These are phyloP conservation scores for Protophormia terraenovae DNA, from an alignment of 2,888 invertebrate species.

Conservation along the genomic window DNA sequence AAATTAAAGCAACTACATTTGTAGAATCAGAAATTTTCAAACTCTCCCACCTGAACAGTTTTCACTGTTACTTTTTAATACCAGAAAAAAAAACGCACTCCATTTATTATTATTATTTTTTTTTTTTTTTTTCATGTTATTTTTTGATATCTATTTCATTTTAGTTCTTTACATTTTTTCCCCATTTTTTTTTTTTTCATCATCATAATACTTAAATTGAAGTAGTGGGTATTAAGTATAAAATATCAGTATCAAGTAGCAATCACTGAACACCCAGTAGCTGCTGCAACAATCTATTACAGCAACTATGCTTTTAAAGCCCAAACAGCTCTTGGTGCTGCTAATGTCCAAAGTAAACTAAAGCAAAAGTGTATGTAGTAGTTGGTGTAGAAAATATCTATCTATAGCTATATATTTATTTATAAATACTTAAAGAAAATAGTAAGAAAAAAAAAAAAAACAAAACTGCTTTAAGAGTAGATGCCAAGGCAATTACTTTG, in stretches of 20 bases:
- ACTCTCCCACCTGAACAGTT: not conserved
- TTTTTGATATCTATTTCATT: conserved; percentile 58
- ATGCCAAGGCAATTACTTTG: conserved; percentile 80
- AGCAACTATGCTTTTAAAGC: conserved; percentile 17
- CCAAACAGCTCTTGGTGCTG: conserved; percentile 37
- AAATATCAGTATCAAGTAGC: conserved; percentile 63
- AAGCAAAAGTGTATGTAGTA: conserved; percentile 54
- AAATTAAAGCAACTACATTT: too few relatives aligned
- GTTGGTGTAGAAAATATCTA: conserved; percentile 58
- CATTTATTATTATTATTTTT: too few relatives aligned
- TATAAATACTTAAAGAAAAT: conserved; percentile 3
- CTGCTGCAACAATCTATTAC: conserved; percentile 50
- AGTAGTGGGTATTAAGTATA: conserved; percentile 51
- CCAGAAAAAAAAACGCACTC: conserved; percentile 25
- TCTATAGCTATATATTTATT: conserved; percentile 62
- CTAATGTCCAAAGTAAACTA: conserved; percentile 53
- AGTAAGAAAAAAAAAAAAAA: not conserved
- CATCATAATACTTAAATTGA: conserved; percentile 27
- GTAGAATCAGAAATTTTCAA: not conserved
- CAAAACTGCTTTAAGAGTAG: conserved; percentile 72
- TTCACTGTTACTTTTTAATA: not conserved
- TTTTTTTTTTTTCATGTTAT: not conserved
- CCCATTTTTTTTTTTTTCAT: not conserved
- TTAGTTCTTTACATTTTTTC: conserved; percentile 23
- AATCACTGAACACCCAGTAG: conserved; percentile 66